Evolutionary conservation across 2,888 invertebrate genomes (phyloP).

Genomic region (Molorchus minor): DNA sequence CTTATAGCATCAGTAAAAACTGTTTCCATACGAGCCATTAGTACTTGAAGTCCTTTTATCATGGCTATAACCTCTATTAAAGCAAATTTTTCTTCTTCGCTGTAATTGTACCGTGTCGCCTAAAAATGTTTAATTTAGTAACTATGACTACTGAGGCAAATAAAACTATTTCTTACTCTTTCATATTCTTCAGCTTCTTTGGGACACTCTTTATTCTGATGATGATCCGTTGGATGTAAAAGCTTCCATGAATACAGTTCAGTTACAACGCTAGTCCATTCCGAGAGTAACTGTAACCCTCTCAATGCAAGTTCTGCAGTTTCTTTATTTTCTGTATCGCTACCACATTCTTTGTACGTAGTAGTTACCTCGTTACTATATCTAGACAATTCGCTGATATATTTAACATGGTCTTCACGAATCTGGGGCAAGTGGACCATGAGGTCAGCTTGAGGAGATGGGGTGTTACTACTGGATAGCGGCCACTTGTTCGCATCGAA

Average conservation of each 20-base stretch:
- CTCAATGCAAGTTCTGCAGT: slow-evolving; percentile 90
- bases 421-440: slow-evolving; percentile 95
- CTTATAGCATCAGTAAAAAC: slow-evolving; percentile 92
- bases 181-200: slow-evolving; percentile 98
- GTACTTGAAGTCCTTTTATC: slow-evolving; percentile 97
- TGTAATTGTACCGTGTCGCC: slow-evolving; percentile 89
- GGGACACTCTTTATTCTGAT: slow-evolving; percentile 94
- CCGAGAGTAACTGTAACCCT: slow-evolving; percentile 91
- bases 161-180: slow-evolving; percentile 68
- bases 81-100: slow-evolving; percentile 96
- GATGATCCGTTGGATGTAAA: slow-evolving; percentile 96
- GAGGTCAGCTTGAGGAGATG: slow-evolving; percentile 91
- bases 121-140: slow-evolving; percentile 52
- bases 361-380: slow-evolving; percentile 92
- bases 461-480: slow-evolving; percentile 80
- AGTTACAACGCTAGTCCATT: slow-evolving; percentile 97
- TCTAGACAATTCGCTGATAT: slow-evolving; percentile 93
- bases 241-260: slow-evolving; percentile 98
- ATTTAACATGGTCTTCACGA: slow-evolving; percentile 95
- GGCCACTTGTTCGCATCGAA: slow-evolving; percentile 95
- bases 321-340: slow-evolving; percentile 90
- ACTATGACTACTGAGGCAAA: not conserved
- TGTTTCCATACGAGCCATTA: slow-evolving; percentile 97
- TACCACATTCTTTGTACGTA: slow-evolving; percentile 91
- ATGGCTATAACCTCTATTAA: slow-evolving; percentile 98